Evolutionary conservation across 1,140 invertebrate species (phyloP).

Genomic region (Pogonomyrmex californicus): DNA sequence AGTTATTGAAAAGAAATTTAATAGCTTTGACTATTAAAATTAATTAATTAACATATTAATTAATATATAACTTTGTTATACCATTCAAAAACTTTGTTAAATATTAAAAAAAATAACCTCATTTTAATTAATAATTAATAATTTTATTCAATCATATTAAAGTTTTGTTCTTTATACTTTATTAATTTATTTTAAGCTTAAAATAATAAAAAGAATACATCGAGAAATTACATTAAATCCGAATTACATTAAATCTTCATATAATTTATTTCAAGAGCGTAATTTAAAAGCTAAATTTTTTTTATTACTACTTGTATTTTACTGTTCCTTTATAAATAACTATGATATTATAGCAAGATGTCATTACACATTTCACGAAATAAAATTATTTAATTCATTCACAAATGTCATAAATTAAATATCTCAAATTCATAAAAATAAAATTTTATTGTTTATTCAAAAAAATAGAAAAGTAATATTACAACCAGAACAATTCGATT

Average conservation of each 20-base stretch:
- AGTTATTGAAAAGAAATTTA: constrained; percentile 27
- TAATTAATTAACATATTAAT: constrained; percentile 10
- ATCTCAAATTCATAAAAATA: background rate
- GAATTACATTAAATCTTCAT: background rate
- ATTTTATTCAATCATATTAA: background rate
- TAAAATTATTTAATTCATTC: constrained; percentile 11
- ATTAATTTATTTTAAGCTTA: constrained; percentile 21
- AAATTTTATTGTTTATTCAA: background rate
- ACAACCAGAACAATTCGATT: background rate
- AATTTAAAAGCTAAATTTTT: background rate
- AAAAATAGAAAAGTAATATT: background rate
- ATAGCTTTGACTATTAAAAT: constrained; percentile 1
- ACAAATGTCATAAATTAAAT: background rate
- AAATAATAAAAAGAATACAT: constrained; percentile 9
- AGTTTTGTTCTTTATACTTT: background rate
- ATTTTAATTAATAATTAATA: constrained; percentile 10
- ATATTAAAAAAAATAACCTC: background rate
- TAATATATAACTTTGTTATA: background rate
- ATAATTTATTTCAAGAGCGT: background rate
- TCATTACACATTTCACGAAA: constrained; percentile 5
- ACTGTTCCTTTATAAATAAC: background rate
- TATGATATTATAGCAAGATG: background rate
- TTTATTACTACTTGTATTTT: constrained; percentile 5
- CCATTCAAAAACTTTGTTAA: background rate
- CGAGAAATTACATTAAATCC: background rate